Percentiles rank a stretch among this genome's conserved stretches.
phyloP scores from a whole-genome alignment of 2,797 vertebrate species.

The Poeciliopsis turneri region DNA sequence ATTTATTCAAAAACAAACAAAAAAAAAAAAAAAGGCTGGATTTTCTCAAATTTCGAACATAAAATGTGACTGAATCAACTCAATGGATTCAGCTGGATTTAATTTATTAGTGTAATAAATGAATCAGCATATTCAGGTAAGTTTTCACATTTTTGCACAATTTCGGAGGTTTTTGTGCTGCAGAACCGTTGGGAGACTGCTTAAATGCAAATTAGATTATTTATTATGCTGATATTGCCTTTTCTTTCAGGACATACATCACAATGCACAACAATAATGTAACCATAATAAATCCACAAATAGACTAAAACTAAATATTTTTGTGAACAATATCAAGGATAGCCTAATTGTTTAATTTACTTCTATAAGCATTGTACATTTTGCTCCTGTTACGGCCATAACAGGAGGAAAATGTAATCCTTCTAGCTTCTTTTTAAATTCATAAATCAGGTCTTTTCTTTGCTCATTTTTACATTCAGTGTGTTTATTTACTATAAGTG shows the following conservation, averaged over 20 bases:
- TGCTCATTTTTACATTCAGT: not conserved
- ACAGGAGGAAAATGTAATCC: conserved; percentile 14
- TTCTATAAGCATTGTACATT: conserved; percentile 8
- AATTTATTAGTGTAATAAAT: conserved; percentile 19
- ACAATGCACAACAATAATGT: not conserved
- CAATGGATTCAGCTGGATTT: not conserved
- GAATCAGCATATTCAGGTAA: not conserved
- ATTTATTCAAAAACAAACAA: not conserved
- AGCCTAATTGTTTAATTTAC: conserved; percentile 35
- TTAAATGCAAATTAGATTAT: not conserved
- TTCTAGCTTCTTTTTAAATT: not conserved
- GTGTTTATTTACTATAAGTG: conserved; percentile 6
- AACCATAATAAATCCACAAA: not conserved
- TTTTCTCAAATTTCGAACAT: not conserved
- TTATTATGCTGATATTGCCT: not conserved
- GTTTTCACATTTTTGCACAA: not conserved
- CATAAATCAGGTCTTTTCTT: conserved; percentile 1
- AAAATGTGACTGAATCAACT: not conserved
- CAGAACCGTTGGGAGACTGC: not conserved
- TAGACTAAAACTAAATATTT: not conserved
- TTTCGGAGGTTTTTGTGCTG: not conserved
- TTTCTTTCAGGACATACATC: conserved; percentile 7
- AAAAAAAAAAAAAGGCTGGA: not conserved
- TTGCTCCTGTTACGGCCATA: conserved; percentile 12
- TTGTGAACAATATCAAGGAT: conserved; percentile 4